Conservation (phyloP, 2,113 vertebrate species). For the Ochotona princeps region DNA sequence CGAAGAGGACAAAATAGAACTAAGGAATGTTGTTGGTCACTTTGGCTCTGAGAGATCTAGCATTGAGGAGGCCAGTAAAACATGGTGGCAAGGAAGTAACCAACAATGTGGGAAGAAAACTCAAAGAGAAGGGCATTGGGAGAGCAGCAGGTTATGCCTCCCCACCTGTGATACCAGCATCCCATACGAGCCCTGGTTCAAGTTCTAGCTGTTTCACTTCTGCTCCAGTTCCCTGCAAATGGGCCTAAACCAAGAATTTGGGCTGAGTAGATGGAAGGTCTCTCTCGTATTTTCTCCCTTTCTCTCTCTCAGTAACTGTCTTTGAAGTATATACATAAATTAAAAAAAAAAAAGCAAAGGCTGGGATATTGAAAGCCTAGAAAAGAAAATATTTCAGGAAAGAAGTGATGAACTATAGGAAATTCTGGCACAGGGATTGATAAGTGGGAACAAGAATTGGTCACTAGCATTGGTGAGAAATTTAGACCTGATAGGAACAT, state of each 20-base stretch:
- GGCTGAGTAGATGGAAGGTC: too few relatives aligned
- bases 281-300: too few relatives aligned
- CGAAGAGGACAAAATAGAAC: not conserved
- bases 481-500: not conserved
- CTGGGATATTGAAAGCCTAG: not conserved
- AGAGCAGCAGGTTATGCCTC: too few relatives aligned
- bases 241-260: too few relatives aligned
- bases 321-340: too few relatives aligned
- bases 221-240: too few relatives aligned
- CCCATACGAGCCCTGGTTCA: too few relatives aligned
- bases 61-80: not conserved
- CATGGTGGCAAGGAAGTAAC: not conserved
- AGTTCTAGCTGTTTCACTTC: too few relatives aligned
- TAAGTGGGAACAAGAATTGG: not conserved
- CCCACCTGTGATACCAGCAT: too few relatives aligned
- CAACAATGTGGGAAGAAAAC: not conserved
- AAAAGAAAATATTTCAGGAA: not conserved
- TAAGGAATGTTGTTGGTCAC: not conserved
- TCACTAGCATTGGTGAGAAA: not conserved
- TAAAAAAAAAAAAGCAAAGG: too few relatives aligned
- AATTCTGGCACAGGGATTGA: not conserved
- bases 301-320: too few relatives aligned
- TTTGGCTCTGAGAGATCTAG: not conserved
- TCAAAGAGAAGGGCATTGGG: not conserved
- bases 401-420: not conserved